Evolutionary conservation across 2,888 invertebrate species (phyloP), one percentile per base, ranked within the genome.

Genomic region (Watsonalla binaria): DNA sequence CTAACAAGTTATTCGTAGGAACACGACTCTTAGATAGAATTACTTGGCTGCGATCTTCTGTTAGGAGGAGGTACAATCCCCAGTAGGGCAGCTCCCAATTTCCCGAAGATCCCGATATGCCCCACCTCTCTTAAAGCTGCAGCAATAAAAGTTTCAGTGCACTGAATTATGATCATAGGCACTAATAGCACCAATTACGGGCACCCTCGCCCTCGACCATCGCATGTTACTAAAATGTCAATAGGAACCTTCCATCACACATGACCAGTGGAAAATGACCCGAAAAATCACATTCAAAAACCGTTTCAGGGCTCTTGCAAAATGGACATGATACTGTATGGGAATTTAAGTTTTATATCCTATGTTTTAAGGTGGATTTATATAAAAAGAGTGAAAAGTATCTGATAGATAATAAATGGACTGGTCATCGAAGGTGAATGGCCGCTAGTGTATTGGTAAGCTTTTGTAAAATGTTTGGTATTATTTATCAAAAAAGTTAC

Each of bases 341-440:
- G 45, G 55, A 68, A 51, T 70, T 68, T 71, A 59, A 69, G 53
- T 64, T 61, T 52, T 71, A 58, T 61, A 48, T 6, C 52, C 52
- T 52, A 53, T 11, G 54, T 5, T 0, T 52, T 62, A 76, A 63
- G 55, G 65, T 7, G 33, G 53, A 60, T 50, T 47, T 39, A 11
- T 52, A 8, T 42, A 11, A 55, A 45, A 56, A 24, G 11, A 42
- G 39, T 37, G 42, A 39, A 52, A 53, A 61, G 56, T 60, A 53
- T 58, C 62, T 62, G 47, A 62, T 35, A 37, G 54, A 66, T 60
- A 61, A 60, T 24, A 4, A 24, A 2, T 61, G 59, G 61, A 60
- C 60, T 70, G 65, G 70, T 58, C 67, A 69, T 72, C 65, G 66
- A 61, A 70, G 76, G 76, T 80, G 73, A 77, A 65, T 65, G 75